Evolutionary conservation across 2,888 invertebrate species (phyloP).

Genomic region (Auanema sp.): DNA sequence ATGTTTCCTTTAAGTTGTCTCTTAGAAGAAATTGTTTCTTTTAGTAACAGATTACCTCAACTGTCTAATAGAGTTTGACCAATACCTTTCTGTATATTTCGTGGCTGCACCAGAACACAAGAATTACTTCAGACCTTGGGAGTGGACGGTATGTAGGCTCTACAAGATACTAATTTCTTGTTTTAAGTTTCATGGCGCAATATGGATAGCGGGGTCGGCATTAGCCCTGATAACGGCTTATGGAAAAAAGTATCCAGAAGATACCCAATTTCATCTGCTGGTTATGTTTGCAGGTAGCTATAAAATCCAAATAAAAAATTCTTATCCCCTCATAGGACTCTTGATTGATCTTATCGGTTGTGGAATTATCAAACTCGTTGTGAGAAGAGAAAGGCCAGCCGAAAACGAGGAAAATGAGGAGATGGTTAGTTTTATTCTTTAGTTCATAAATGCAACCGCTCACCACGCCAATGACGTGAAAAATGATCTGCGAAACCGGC

Average conservation of each 20-base stretch:
- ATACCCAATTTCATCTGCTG: constrained; percentile 31
- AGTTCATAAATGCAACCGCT: neutral
- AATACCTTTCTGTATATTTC: no score
- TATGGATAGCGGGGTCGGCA: constrained; percentile 33
- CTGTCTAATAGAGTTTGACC: no score
- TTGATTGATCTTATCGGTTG: constrained; percentile 50
- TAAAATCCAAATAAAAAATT: neutral
- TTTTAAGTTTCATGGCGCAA: constrained; percentile 31
- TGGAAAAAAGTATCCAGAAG: constrained; percentile 22
- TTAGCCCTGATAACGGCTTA: constrained; percentile 27
- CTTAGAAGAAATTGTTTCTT: no score
- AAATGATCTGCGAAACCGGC: no score
- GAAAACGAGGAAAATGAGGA: constrained; percentile 43
- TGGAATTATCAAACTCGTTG: constrained; percentile 47
- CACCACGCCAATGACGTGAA: neutral
- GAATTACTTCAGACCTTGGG: no score
- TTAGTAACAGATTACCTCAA: no score
- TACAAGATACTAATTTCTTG: no score
- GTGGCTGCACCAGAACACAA: no score
- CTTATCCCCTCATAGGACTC: constrained; percentile 38
- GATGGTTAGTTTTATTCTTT: constrained; percentile 25
- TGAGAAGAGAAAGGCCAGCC: constrained; percentile 48
- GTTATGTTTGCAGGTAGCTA: constrained; percentile 43
- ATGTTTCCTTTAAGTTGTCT: no score
- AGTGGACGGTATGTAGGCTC: no score